These are phyloP conservation scores for Lasioglossum vierecki DNA, from an alignment of 2,888 invertebrate species.

Conservation along the genomic window DNA sequence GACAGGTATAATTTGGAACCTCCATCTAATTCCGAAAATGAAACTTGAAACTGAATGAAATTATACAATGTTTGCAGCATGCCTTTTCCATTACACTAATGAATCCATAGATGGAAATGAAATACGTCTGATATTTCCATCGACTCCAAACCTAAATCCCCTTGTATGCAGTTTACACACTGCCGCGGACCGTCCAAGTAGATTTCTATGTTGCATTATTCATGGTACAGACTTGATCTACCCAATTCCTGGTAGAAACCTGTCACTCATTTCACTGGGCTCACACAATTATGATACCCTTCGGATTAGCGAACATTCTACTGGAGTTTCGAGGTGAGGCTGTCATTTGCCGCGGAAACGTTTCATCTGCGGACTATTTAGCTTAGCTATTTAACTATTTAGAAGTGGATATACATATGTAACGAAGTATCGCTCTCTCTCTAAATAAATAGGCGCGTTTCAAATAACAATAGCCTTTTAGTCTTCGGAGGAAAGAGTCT, in stretches of 20 bases:
- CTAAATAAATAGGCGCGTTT: no score
- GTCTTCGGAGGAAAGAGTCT: no score
- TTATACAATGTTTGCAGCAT: background rate
- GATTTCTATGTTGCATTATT: slow-evolving; percentile 1
- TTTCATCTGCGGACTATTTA: no score
- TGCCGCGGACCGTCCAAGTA: background rate
- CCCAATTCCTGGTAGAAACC: background rate
- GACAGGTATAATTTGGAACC: background rate
- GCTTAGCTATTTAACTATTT: background rate
- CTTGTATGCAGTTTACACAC: background rate
- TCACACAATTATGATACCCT: slow-evolving; percentile 1
- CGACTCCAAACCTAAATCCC: background rate
- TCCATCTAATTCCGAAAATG: background rate
- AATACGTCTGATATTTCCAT: background rate
- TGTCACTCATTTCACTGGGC: background rate
- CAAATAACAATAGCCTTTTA: no score
- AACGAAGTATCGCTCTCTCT: no score
- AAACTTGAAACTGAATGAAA: no score
- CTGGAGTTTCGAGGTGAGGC: background rate
- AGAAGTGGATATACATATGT: background rate
- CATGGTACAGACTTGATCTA: background rate
- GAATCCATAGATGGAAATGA: background rate
- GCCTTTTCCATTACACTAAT: background rate
- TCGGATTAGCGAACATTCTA: background rate
- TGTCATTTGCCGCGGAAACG: background rate